Conservation (phyloP, 2,888 invertebrate genomes). For the Eubasilissa splendida region DNA sequence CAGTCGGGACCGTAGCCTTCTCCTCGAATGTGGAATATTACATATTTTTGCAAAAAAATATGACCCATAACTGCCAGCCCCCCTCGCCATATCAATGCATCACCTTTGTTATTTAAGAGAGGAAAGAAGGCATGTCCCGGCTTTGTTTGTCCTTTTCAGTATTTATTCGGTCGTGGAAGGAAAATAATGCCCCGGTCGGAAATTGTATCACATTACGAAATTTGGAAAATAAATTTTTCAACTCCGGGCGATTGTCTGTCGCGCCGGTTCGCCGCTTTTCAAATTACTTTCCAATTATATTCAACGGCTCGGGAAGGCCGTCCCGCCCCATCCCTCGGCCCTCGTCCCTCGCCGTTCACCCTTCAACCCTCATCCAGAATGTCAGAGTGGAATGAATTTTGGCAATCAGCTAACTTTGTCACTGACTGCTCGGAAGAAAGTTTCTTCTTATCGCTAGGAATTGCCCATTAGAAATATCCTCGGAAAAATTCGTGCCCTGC, state of each 20-base stretch:
- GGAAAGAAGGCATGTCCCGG: slow-evolving; percentile 15
- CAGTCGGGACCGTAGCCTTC: slow-evolving; percentile 19
- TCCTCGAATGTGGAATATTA: slow-evolving; percentile 9
- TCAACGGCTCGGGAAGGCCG: not conserved
- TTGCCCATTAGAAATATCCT: slow-evolving; percentile 34
- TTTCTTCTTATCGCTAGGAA: slow-evolving; percentile 23
- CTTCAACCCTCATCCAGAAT: not conserved
- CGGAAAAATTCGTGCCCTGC: slow-evolving; percentile 5
- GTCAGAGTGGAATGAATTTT: slow-evolving; percentile 20
- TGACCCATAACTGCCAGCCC: slow-evolving; percentile 39
- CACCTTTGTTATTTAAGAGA: slow-evolving; percentile 26
- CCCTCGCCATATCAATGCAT: slow-evolving; percentile 31
- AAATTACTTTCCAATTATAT: slow-evolving; percentile 21
- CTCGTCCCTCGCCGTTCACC: not conserved
- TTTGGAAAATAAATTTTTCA: slow-evolving; percentile 11
- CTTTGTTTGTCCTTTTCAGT: not conserved
- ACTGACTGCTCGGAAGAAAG: slow-evolving; percentile 27
- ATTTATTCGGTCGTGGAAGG: slow-evolving; percentile 2
- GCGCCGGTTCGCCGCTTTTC: not conserved
- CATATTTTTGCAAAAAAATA: slow-evolving; percentile 28
- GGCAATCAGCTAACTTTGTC: slow-evolving; percentile 21
- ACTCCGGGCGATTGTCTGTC: not conserved
- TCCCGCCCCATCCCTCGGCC: not conserved
- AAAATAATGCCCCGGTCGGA: not conserved
- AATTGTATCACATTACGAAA: not conserved